Conservation (phyloP, 2,888 invertebrate genomes). For the Masnerella sp. region DNA sequence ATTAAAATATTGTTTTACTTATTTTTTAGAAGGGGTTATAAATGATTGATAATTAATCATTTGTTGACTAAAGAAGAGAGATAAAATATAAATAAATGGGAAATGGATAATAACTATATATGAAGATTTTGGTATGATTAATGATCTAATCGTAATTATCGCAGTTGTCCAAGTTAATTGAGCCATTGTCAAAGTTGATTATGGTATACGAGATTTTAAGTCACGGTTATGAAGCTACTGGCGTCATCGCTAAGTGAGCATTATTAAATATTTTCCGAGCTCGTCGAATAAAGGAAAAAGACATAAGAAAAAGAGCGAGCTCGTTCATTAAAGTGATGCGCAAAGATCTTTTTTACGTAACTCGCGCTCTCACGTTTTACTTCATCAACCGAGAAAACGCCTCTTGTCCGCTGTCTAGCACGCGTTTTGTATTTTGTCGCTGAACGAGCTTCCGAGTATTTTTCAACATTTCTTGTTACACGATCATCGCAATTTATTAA, state of each 20-base stretch:
- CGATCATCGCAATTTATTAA: constrained; percentile 45
- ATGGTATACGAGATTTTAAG: neutral
- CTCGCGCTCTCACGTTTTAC: constrained; percentile 27
- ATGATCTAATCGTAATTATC: no score
- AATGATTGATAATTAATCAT: no score
- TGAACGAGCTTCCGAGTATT: constrained; percentile 59
- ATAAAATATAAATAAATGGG: no score
- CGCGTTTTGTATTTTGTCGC: constrained; percentile 59
- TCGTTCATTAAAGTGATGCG: constrained; percentile 29
- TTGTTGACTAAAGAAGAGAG: no score
- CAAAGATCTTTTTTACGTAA: constrained; percentile 20
- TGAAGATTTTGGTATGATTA: no score
- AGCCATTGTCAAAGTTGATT: no score
- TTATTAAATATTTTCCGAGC: constrained; percentile 12
- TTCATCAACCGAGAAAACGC: constrained; percentile 22
- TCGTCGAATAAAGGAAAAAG: neutral
- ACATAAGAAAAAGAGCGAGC: constrained; percentile 2
- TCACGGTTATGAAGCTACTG: neutral
- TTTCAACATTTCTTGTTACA: constrained; percentile 56
- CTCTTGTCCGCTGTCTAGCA: constrained; percentile 53
- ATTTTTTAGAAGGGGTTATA: no score
- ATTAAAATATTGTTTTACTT: no score
- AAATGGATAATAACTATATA: no score
- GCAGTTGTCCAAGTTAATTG: no score
- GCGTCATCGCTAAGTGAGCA: no score